These are phyloP conservation scores for Microvelia longipes DNA, from an alignment of 1,140 invertebrate genomes.

Conservation along the genomic window DNA sequence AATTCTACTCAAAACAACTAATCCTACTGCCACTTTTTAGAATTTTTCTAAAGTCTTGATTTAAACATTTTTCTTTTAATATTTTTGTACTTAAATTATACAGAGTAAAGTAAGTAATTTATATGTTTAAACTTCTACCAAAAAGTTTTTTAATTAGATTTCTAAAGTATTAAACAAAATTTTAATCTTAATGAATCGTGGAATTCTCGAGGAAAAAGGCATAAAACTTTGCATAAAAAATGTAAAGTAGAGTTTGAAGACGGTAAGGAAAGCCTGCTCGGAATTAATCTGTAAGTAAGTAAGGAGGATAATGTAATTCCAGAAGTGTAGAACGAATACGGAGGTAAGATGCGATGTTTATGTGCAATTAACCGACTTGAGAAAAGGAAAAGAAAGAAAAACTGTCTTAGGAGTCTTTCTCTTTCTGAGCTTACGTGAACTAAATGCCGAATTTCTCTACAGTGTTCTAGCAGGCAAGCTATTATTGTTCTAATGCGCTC, in stretches of 20 bases:
- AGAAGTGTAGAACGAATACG: background rate
- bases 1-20: too few species aligned
- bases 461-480: background rate
- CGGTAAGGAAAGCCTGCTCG: background rate
- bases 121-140: too few species aligned
- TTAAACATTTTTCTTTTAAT: too few species aligned
- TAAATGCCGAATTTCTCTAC: background rate
- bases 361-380: background rate
- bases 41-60: too few species aligned
- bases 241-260: background rate
- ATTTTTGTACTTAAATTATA: too few species aligned
- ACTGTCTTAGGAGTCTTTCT: background rate
- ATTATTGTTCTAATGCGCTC: background rate
- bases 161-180: background rate
- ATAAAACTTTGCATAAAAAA: background rate
- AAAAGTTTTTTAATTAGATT: background rate
- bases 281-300: background rate
- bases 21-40: too few species aligned
- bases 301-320: background rate
- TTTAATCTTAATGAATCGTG: background rate
- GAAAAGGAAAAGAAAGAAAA: too few species aligned
- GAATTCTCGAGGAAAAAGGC: background rate
- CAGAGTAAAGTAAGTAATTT: too few species aligned
- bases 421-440: too few species aligned
- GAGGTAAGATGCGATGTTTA: constrained; percentile 3